These are phyloP conservation scores for Chondrosia reniformis DNA, from an alignment of 37 sponge, comb jelly and placozoan genomes.

Conservation along the genomic window DNA sequence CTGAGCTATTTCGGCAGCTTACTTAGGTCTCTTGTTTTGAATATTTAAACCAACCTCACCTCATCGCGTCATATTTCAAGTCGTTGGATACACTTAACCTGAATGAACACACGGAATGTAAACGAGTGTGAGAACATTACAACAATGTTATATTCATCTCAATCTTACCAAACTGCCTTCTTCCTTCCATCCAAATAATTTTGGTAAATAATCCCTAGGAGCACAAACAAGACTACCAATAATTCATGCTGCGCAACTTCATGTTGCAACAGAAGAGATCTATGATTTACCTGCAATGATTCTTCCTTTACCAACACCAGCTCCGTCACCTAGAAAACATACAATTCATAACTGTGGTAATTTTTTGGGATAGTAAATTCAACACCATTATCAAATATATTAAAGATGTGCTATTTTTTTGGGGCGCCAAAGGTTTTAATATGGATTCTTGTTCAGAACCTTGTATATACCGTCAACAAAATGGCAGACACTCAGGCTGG, in stretches of 20 bases:
- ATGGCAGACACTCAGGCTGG: too few species aligned
- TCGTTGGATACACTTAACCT: conserved; percentile 94
- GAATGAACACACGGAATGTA: too few species aligned
- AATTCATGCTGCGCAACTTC: not conserved
- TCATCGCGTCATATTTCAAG: conserved; percentile 83
- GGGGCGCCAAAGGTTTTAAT: too few species aligned
- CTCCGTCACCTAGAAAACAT: conserved; percentile 85
- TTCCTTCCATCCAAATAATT: conserved; percentile 93
- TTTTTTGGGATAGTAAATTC: not conserved
- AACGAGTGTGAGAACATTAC: too few species aligned
- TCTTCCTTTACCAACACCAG: conserved; percentile 94
- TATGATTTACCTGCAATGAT: conserved; percentile 69
- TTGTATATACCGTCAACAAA: too few species aligned
- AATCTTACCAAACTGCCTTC: conserved; percentile 87
- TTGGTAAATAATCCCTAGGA: conserved; percentile 81
- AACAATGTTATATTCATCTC: too few species aligned
- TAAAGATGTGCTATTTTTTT: too few species aligned
- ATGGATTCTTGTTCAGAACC: too few species aligned
- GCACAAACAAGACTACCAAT: not conserved
- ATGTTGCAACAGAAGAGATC: not conserved
- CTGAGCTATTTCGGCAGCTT: conserved; percentile 89
- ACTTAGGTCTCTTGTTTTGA: not conserved
- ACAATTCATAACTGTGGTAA: not conserved
- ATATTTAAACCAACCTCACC: conserved; percentile 34
- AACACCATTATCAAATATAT: too few species aligned